A percentile compares a stretch with the other conserved stretches of the same genome.
phyloP scores from a whole-genome alignment of 2,113 vertebrate species.

The Ramphastos sulfuratus region DNA sequence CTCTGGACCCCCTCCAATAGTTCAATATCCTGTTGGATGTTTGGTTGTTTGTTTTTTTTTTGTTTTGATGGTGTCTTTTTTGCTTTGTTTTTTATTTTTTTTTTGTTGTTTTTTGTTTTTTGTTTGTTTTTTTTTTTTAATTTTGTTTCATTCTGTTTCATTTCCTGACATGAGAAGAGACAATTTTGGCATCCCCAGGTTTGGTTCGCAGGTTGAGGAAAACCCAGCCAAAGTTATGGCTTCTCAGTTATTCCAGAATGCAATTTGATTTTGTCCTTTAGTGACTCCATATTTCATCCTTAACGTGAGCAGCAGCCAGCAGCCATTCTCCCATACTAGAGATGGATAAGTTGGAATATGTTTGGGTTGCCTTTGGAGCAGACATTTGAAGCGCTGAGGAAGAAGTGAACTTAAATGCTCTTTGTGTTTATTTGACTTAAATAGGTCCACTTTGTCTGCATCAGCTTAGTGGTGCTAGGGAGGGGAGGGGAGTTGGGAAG shows the following conservation, averaged over 20 bases:
- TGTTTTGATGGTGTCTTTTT: too few species aligned
- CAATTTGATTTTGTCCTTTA: not conserved
- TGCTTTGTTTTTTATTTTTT: too few species aligned
- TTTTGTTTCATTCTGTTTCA: too few species aligned
- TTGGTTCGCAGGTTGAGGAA: fast-evolving
- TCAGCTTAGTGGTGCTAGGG: conserved; percentile 50
- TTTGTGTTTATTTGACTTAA: conserved; percentile 76
- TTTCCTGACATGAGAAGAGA: not conserved
- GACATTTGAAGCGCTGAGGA: conserved; percentile 45
- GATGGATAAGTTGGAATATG: conserved; percentile 19
- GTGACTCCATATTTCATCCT: not conserved
- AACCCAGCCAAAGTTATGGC: not conserved
- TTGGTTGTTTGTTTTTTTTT: too few species aligned
- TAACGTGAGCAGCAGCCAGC: not conserved
- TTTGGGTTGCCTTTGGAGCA: conserved; percentile 32
- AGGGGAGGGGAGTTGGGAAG: conserved; percentile 62
- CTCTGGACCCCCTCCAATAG: too few species aligned
- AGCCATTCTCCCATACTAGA: not conserved
- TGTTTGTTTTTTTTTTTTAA: too few species aligned
- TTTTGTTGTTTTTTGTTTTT: too few species aligned
- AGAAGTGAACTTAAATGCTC: conserved; percentile 69
- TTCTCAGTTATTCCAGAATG: not conserved
- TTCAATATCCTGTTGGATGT: too few species aligned
- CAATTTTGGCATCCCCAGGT: not conserved
- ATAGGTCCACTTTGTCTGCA: conserved; percentile 56